Conservation (phyloP, 2,888 invertebrate genomes). For the Elmis aenea region DNA sequence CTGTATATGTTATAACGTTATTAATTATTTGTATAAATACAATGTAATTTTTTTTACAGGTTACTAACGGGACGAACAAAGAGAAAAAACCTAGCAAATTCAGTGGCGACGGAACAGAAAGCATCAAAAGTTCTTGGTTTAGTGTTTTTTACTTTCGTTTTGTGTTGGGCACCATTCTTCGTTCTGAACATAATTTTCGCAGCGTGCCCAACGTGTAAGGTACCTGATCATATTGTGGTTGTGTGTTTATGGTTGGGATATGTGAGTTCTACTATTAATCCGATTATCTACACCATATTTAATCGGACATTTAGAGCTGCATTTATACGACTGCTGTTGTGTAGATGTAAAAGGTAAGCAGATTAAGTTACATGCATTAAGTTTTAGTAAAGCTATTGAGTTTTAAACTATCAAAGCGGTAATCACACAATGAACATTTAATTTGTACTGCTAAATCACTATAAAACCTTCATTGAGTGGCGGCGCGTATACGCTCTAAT, state of each 20-base stretch:
- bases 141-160: conserved; percentile 87
- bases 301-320: conserved; percentile 85
- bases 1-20: no score
- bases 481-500: no score
- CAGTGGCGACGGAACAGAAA: conserved; percentile 89
- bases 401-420: no score
- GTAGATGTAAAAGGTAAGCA: conserved; percentile 68
- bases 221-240: conserved; percentile 70
- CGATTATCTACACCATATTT: conserved; percentile 90
- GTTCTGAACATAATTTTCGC: conserved; percentile 82
- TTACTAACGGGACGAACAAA: conserved; percentile 67
- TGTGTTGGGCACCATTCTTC: conserved; percentile 93
- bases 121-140: conserved; percentile 89
- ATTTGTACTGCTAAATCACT: no score
- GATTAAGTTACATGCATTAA: no score
- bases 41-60: conserved; percentile 49
- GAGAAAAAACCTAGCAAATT: conserved; percentile 67
- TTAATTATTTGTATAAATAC: no score
- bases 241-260: conserved; percentile 90
- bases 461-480: no score
- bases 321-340: conserved; percentile 69
- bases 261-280: conserved; percentile 88
- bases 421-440: no score
- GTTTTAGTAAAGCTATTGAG: no score
- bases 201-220: conserved; percentile 73